phyloP scores from a whole-genome alignment of 2,888 invertebrate genomes.

The Tryphoninae sp. region DNA sequence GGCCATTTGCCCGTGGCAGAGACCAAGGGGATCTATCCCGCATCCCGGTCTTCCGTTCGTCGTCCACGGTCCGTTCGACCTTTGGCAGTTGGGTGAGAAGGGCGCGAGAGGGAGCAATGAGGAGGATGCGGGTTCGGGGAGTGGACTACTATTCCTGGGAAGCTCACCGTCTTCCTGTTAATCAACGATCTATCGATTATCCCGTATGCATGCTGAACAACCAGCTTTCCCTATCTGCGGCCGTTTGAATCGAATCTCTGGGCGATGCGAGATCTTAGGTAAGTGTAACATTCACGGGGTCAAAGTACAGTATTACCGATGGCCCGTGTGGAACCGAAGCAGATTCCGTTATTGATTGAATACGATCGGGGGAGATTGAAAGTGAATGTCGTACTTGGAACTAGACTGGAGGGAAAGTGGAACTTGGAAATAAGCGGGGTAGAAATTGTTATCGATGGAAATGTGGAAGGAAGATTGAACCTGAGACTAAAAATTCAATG shows the following conservation, averaged over 20 bases:
- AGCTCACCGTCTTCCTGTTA: slow-evolving; percentile 24
- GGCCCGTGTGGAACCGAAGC: neutral
- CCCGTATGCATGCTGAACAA: slow-evolving; percentile 26
- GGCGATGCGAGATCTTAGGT: slow-evolving; percentile 10
- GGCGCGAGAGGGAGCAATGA: neutral
- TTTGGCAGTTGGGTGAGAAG: slow-evolving; percentile 19
- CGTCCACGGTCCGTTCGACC: slow-evolving; percentile 13
- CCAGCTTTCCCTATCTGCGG: slow-evolving; percentile 21
- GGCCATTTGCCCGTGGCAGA: slow-evolving; percentile 31
- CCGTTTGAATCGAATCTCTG: slow-evolving; percentile 22
- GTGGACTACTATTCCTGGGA: slow-evolving; percentile 31
- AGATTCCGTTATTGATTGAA: neutral
- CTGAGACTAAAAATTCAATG: neutral
- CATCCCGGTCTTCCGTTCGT: slow-evolving; percentile 44
- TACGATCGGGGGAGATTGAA: neutral
- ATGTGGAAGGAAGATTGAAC: neutral
- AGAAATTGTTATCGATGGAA: neutral
- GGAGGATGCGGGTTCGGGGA: slow-evolving; percentile 37
- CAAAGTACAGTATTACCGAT: slow-evolving; percentile 13
- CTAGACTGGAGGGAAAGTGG: neutral
- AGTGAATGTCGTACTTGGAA: neutral
- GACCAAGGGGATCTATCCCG: slow-evolving; percentile 51
- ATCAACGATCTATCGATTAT: slow-evolving; percentile 58
- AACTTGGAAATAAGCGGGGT: neutral
- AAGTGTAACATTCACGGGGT: neutral